Conservation (phyloP, 1,140 invertebrate species). For the Sitophilus oryzae region DNA sequence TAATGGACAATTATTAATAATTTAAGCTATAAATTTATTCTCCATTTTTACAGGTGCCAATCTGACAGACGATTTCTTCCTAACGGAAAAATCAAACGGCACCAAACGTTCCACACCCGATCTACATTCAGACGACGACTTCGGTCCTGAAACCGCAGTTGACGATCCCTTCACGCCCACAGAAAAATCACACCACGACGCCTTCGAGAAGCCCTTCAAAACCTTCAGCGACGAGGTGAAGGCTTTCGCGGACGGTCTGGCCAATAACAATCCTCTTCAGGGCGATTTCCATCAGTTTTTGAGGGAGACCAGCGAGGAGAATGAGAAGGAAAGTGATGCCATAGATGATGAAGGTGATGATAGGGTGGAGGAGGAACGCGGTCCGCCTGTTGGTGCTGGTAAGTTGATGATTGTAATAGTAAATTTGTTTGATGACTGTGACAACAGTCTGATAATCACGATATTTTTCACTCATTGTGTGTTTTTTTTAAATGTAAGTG, state of each 20-base stretch:
- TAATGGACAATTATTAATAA: not conserved
- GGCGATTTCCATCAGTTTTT: constrained; percentile 30
- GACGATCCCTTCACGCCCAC: constrained; percentile 44
- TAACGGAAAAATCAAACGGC: constrained; percentile 35
- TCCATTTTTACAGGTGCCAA: constrained; percentile 15
- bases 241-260: constrained; percentile 19
- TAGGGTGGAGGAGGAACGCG: constrained; percentile 43
- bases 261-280: constrained; percentile 29
- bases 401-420: too few relatives aligned
- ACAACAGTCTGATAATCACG: too few relatives aligned
- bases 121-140: constrained; percentile 51
- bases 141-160: constrained; percentile 54
- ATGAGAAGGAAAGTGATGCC: not conserved
- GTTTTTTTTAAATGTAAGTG: too few relatives aligned
- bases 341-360: constrained; percentile 9
- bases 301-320: not conserved
- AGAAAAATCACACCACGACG: not conserved
- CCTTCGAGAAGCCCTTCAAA: constrained; percentile 2
- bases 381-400: constrained; percentile 50
- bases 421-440: too few relatives aligned
- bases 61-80: constrained; percentile 19
- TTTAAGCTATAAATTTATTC: not conserved
- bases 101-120: constrained; percentile 33
- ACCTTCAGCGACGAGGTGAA: constrained; percentile 23
- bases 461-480: too few relatives aligned